phyloP scores from a whole-genome alignment of 2,888 invertebrate genomes.

The Thalpophila matura region DNA sequence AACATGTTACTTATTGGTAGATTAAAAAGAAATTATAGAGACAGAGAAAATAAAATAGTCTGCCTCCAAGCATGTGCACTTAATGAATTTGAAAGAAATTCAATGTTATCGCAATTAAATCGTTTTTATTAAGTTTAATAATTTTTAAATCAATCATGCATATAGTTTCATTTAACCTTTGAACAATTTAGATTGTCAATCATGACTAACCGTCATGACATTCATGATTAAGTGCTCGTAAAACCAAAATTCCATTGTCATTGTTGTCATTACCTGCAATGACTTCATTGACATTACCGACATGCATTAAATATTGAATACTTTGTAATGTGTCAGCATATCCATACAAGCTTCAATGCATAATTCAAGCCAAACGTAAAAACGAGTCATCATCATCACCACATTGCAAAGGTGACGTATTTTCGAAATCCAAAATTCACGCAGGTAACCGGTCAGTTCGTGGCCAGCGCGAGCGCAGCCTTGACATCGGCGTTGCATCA shows the following conservation, averaged over 20 bases:
- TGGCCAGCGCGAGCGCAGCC: constrained; percentile 62
- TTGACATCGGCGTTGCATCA: constrained; percentile 71
- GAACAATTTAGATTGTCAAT: neutral
- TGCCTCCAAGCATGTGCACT: too few species aligned
- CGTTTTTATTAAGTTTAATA: too few species aligned
- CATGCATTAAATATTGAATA: neutral
- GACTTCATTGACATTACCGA: neutral
- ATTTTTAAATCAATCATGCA: neutral
- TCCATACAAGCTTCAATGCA: neutral
- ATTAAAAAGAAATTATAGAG: too few species aligned
- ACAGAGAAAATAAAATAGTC: too few species aligned
- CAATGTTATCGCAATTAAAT: too few species aligned
- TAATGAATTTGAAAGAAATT: neutral
- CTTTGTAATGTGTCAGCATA: neutral
- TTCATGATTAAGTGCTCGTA: neutral
- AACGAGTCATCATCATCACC: constrained; percentile 8
- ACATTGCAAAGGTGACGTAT: constrained; percentile 33
- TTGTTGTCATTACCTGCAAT: neutral
- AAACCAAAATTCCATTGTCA: neutral
- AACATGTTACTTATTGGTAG: too few species aligned
- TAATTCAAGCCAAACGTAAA: neutral
- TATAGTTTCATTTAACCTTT: neutral
- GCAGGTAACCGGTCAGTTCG: constrained; percentile 33
- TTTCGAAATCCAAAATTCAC: constrained; percentile 48
- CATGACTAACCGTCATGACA: too few species aligned